Evolutionary conservation across 2,888 invertebrate genomes (phyloP), one percentile per base, ranked within the genome.

Genomic region (Mantis religiosa): DNA sequence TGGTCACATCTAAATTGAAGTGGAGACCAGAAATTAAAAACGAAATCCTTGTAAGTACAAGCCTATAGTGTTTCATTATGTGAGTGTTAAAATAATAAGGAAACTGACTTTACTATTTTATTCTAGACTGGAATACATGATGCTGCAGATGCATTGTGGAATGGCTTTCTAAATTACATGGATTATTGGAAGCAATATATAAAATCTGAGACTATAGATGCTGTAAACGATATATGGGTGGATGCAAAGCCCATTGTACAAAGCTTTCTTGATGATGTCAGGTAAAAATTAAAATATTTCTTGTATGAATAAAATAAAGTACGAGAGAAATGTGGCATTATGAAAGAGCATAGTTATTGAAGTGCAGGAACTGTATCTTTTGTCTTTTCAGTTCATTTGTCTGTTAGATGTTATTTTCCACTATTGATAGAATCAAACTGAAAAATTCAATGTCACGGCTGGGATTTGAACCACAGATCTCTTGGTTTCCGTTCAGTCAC

Each of bases 1-100:
- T 98, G 0, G 94, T 98, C 25, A 97, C 97, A 1, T 97, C 97
- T 90, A 95, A 95, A n/a, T 93, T 97, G 30, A 94, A 95, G 89
- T 98, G 98, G 98, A 94, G 97, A 30, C 97, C 97, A 0, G 95
- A 96, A 91, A 95, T 97, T 34, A 96, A 95, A 91, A 91, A 93
- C 2, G 96, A 89, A 28, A 41, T 87, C 47, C 84, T 34, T 54
- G 89, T 89, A 87, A 30, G 81, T 71, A 71, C 25, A 71, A 71
- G 20, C 6, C 25, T 71, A 4, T 71, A 71, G 20, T 6, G 0
- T 71, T 4, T 71, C 6, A 14, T 30, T 30, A 27, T 83, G 28
- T 28, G 28, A 28, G 9, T 82, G 14, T 82, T 28, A 82, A 28
- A 71, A 6, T 71, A 71, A 20, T 87, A n/a, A 54, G 81, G 25